Conservation (phyloP, 2,797 vertebrate species). For the Parambassis ranga region DNA sequence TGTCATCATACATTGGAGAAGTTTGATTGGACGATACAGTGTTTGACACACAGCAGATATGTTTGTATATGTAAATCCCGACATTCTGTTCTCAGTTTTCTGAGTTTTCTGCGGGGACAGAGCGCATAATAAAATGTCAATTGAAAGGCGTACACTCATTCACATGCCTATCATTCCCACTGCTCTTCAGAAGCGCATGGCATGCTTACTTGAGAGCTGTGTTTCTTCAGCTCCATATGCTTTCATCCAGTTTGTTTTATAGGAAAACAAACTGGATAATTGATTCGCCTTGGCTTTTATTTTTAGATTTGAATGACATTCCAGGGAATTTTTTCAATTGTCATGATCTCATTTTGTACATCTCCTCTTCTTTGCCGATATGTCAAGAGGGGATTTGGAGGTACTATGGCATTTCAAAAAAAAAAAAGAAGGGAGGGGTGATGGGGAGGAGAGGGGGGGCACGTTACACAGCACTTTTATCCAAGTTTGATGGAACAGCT, state of each 20-base stretch:
- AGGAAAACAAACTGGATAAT: constrained; percentile 62
- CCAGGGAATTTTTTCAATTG: constrained; percentile 77
- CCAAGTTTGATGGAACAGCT: constrained; percentile 58
- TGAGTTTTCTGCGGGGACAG: constrained; percentile 36
- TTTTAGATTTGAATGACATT: constrained; percentile 80
- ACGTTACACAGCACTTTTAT: constrained; percentile 75
- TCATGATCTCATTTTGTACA: constrained; percentile 74
- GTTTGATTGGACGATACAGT: constrained; percentile 16
- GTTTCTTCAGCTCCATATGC: constrained; percentile 19
- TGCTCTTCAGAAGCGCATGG: constrained; percentile 38
- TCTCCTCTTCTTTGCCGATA: constrained; percentile 48
- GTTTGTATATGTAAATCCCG: constrained; percentile 52
- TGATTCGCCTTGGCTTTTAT: constrained; percentile 61
- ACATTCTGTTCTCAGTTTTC: constrained; percentile 35
- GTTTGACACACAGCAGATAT: constrained; percentile 29
- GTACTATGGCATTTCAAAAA: constrained; percentile 43
- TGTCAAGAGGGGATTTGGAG: constrained; percentile 40
- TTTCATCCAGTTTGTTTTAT: constrained; percentile 48
- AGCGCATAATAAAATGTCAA: constrained; percentile 45
- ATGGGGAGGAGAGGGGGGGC: constrained; percentile 1
- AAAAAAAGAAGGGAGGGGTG: no score
- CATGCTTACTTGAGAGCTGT: constrained; percentile 18
- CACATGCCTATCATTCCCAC: constrained; percentile 26
- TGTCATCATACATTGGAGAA: constrained; percentile 6
- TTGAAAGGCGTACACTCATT: constrained; percentile 35